Conservation (phyloP, 2,888 invertebrate genomes). For the Agrypnus murinus region DNA sequence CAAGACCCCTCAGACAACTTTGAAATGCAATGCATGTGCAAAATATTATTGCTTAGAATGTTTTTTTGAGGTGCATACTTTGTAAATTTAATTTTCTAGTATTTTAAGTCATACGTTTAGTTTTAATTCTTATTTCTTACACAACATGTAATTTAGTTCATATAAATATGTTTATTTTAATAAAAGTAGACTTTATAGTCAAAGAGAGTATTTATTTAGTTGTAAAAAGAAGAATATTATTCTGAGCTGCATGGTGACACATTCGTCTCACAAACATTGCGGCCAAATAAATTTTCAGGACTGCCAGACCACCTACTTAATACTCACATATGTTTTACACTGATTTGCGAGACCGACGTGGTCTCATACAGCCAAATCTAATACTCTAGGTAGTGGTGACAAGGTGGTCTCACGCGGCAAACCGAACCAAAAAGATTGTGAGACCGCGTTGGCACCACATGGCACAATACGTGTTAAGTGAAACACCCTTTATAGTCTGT, state of each 20-base stretch:
- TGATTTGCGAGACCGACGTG: background rate
- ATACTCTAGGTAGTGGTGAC: background rate
- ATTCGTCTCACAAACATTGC: too few species aligned
- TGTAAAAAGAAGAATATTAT: too few species aligned
- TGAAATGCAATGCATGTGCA: conserved; percentile 7
- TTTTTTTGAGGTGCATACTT: conserved; percentile 17
- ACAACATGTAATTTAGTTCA: background rate
- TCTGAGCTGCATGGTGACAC: too few species aligned
- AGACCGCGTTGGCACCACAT: too few species aligned
- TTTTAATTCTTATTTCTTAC: too few species aligned
- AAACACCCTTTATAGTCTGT: too few species aligned
- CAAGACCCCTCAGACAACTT: conserved; percentile 14
- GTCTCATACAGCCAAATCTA: background rate
- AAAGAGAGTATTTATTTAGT: background rate
- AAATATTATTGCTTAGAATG: conserved; percentile 29
- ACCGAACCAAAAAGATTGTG: background rate
- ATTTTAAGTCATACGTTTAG: too few species aligned
- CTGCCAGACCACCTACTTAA: background rate
- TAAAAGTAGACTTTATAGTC: background rate
- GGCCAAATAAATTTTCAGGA: background rate
- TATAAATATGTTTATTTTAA: too few species aligned
- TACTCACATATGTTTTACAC: background rate
- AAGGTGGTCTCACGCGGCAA: background rate
- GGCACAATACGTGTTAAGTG: too few species aligned
- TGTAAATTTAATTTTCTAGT: background rate